Conservation (phyloP, 2,888 invertebrate genomes). For the Lasioglossum lativentre region DNA sequence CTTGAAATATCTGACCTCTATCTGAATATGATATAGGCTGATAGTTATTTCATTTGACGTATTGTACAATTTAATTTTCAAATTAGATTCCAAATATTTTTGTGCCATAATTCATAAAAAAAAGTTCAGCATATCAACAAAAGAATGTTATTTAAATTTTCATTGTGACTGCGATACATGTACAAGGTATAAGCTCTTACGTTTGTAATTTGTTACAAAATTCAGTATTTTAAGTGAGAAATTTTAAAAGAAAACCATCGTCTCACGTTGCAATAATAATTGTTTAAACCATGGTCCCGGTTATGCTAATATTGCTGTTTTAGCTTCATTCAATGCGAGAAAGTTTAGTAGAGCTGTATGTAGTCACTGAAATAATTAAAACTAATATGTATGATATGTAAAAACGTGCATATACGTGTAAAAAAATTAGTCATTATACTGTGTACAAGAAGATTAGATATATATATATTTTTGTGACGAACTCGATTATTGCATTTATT, state of each 20-base stretch:
- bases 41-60: slow-evolving; percentile 31
- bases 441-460: slow-evolving; percentile 12
- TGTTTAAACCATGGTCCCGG: slow-evolving; percentile 51
- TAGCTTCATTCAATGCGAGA: slow-evolving; percentile 2
- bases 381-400: slow-evolving; percentile 36
- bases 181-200: neutral
- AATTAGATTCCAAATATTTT: slow-evolving; percentile 13
- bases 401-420: slow-evolving; percentile 46
- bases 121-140: slow-evolving; percentile 2
- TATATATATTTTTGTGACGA: slow-evolving; percentile 29
- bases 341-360: slow-evolving; percentile 6
- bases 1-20: slow-evolving; percentile 34
- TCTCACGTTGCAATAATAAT: slow-evolving; percentile 18
- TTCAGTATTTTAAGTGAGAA: slow-evolving; percentile 10
- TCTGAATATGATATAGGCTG: slow-evolving; percentile 8
- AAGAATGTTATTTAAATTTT: slow-evolving; percentile 22
- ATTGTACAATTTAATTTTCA: slow-evolving; percentile 32
- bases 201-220: slow-evolving; percentile 10
- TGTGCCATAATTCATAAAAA: slow-evolving; percentile 3
- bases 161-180: neutral
- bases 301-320: slow-evolving; percentile 24
- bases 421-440: slow-evolving; percentile 46
- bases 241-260: neutral
- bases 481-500: slow-evolving; percentile 18
- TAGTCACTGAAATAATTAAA: neutral